Evolutionary conservation across 2,113 vertebrate genomes (phyloP).

Genomic region (Castor canadensis): DNA sequence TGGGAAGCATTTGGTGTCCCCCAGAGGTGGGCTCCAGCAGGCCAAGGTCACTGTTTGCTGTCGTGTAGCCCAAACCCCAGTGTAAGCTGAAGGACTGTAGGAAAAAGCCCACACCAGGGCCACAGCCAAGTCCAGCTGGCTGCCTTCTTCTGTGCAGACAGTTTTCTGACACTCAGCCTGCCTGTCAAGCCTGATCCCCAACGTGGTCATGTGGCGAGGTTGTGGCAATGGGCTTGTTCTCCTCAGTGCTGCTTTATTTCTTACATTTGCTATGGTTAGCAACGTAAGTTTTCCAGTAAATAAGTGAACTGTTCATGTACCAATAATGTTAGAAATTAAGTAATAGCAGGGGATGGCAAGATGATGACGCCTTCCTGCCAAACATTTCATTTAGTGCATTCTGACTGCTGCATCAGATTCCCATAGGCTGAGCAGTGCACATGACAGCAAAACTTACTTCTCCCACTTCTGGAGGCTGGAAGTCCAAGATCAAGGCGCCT

Average conservation of each 20-base stretch:
- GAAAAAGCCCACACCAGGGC: too few species aligned
- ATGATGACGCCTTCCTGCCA: rapidly evolving
- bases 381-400: rapidly evolving
- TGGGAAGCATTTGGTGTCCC: rapidly evolving
- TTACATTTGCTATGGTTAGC: rapidly evolving
- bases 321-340: too few species aligned
- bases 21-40: rapidly evolving
- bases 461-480: background rate
- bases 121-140: too few species aligned
- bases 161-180: too few species aligned
- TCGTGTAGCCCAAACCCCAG: rapidly evolving
- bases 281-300: background rate
- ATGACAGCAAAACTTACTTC: too few species aligned
- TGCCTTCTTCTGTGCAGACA: too few species aligned
- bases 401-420: too few species aligned
- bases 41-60: rapidly evolving
- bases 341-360: rapidly evolving
- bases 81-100: rapidly evolving
- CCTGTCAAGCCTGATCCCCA: too few species aligned
- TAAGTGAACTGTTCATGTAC: background rate
- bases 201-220: background rate
- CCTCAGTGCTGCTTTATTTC: background rate
- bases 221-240: background rate
- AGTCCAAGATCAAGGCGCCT: too few species aligned
- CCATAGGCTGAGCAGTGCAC: rapidly evolving